These are phyloP conservation scores for Formica exsecta DNA, from an alignment of 1,140 invertebrate species.

Conservation along the genomic window DNA sequence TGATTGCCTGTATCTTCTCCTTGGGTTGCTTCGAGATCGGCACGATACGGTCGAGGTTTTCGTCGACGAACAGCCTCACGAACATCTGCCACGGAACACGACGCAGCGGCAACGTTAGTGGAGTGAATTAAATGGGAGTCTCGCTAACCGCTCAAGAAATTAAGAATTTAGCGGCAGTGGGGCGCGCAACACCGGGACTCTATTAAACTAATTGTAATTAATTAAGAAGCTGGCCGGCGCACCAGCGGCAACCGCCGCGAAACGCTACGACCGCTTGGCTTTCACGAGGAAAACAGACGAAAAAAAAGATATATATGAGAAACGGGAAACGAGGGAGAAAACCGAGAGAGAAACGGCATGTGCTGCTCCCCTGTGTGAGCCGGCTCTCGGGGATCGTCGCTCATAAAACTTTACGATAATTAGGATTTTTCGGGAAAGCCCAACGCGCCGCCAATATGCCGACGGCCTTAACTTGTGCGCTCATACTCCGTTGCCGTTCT, in stretches of 20 bases:
- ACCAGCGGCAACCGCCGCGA: constrained; percentile 40
- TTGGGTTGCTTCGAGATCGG: constrained; percentile 99
- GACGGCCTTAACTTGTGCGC: constrained; percentile 41
- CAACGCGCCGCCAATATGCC: constrained; percentile 41
- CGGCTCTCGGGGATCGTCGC: constrained; percentile 34
- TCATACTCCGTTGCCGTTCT: constrained; percentile 6
- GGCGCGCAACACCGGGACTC: constrained; percentile 73
- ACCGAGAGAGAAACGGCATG: constrained; percentile 8
- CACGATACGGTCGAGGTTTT: constrained; percentile 98
- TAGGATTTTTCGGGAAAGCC: constrained; percentile 63
- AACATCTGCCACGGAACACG: constrained; percentile 93
- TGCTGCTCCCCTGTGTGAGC: constrained; percentile 3
- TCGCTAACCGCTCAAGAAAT: constrained; percentile 76
- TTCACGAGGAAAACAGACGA: constrained; percentile 33
- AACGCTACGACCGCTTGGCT: constrained; percentile 34
- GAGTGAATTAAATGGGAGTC: constrained; percentile 74
- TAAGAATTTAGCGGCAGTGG: constrained; percentile 80
- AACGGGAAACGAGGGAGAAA: background rate
- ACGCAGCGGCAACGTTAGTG: constrained; percentile 59
- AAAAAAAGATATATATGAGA: constrained; percentile 39
- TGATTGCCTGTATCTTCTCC: constrained; percentile 99
- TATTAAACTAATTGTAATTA: constrained; percentile 86
- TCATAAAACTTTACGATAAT: constrained; percentile 76
- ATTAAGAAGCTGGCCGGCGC: constrained; percentile 78
- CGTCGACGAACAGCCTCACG: constrained; percentile 98